Conservation (phyloP, 2,888 invertebrate species). For the Ornithoptera priamus region DNA sequence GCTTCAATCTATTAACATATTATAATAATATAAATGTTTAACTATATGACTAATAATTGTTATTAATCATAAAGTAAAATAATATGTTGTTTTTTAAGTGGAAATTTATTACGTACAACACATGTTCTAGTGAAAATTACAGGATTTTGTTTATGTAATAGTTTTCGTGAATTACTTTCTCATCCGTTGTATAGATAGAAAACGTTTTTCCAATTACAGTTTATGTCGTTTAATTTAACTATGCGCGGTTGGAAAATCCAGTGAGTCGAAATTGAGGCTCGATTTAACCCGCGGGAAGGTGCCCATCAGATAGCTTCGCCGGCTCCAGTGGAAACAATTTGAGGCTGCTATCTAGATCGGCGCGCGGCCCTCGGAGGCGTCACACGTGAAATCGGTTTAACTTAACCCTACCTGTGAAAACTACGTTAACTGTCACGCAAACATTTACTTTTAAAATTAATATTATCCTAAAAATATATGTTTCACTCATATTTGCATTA, state of each 20-base stretch:
- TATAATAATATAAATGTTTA: background rate
- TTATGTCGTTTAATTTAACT: constrained; percentile 2
- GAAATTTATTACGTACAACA: background rate
- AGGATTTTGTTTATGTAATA: background rate
- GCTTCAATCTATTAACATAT: too few species aligned
- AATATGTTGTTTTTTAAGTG: too few species aligned
- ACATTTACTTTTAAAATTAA: constrained; percentile 18
- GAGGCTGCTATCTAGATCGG: constrained; percentile 68
- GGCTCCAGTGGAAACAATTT: constrained; percentile 74
- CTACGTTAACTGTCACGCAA: constrained; percentile 37
- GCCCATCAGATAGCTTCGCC: constrained; percentile 67
- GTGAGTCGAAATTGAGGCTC: constrained; percentile 37
- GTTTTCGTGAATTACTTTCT: background rate
- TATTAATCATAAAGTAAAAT: background rate
- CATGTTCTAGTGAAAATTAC: background rate
- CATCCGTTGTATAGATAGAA: background rate
- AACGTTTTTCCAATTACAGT: constrained; percentile 12
- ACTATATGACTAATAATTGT: background rate
- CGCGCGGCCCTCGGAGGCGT: constrained; percentile 45
- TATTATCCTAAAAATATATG: background rate
- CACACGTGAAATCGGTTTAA: constrained; percentile 52
- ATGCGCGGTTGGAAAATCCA: constrained; percentile 22
- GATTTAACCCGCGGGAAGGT: constrained; percentile 40
- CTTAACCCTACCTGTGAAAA: constrained; percentile 47
- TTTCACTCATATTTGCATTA: too few species aligned